Percentiles rank a stretch among this genome's conserved stretches.
Conservation (phyloP, 2,888 invertebrate species). For the Chorisops tibialis region DNA sequence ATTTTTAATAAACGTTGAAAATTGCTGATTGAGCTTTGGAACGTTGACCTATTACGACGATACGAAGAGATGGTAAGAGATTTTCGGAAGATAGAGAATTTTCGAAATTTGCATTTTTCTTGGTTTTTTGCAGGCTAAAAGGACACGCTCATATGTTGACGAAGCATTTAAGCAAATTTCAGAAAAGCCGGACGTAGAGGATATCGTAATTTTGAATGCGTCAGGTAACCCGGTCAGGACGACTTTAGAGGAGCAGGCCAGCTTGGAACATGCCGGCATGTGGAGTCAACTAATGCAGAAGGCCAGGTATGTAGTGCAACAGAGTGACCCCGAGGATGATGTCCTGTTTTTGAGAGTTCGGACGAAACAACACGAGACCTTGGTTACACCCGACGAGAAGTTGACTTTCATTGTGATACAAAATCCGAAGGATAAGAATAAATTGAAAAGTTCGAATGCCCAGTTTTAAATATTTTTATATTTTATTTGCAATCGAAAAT, state of each 20-base stretch:
- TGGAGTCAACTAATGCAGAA: slow-evolving; percentile 46
- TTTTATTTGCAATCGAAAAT: too few species aligned
- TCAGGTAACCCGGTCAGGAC: slow-evolving; percentile 46
- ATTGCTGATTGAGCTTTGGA: not conserved
- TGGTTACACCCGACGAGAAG: slow-evolving; percentile 47
- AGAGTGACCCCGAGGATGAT: slow-evolving; percentile 42
- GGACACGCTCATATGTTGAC: slow-evolving; percentile 45
- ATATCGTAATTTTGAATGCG: slow-evolving; percentile 45
- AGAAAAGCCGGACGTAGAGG: slow-evolving; percentile 42
- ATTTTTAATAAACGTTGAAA: not conserved
- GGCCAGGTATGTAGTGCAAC: slow-evolving; percentile 41
- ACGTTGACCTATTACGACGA: not conserved
- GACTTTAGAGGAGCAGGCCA: slow-evolving; percentile 40
- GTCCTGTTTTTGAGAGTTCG: slow-evolving; percentile 43
- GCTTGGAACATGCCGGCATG: slow-evolving; percentile 45
- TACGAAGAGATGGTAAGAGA: not conserved
- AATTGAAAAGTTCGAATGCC: not conserved
- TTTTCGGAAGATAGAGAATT: not conserved
- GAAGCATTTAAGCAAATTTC: slow-evolving; percentile 41
- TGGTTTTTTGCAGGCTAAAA: slow-evolving; percentile 35
- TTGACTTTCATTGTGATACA: slow-evolving; percentile 47
- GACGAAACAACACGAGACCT: slow-evolving; percentile 44
- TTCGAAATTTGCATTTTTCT: not conserved
- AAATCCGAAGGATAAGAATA: slow-evolving; percentile 40
- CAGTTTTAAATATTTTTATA: too few species aligned